phyloP scores from a whole-genome alignment of 2,888 invertebrate genomes.

The Pyrochroa serraticornis region DNA sequence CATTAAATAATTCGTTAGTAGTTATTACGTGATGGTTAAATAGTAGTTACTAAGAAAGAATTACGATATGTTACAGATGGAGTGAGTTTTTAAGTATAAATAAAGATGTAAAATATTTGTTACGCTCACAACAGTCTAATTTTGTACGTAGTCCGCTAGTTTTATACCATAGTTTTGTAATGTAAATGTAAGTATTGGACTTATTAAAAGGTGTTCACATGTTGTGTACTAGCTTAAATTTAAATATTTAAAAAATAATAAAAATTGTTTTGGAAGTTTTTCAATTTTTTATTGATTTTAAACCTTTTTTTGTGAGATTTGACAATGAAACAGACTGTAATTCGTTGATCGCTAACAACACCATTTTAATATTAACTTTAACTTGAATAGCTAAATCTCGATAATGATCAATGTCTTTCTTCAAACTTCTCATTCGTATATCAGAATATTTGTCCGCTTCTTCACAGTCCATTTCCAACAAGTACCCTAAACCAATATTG shows the following conservation, averaged over 20 bases:
- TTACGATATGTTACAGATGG: conserved; percentile 42
- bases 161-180: conserved; percentile 66
- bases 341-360: conserved; percentile 54
- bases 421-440: conserved; percentile 49
- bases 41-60: conserved; percentile 33
- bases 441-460: conserved; percentile 55
- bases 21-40: conserved; percentile 25
- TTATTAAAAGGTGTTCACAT: conserved; percentile 50
- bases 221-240: conserved; percentile 52
- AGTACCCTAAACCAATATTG: conserved; percentile 51
- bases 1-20: conserved; percentile 25
- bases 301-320: too few species aligned
- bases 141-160: conserved; percentile 65
- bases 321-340: conserved; percentile 34
- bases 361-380: conserved; percentile 56
- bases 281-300: conserved; percentile 5
- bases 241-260: conserved; percentile 50
- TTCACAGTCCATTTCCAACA: conserved; percentile 53
- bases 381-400: conserved; percentile 53
- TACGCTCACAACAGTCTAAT: conserved; percentile 57
- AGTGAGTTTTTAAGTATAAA: conserved; percentile 43
- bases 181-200: conserved; percentile 50
- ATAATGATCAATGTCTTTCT: conserved; percentile 53
- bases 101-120: conserved; percentile 49
- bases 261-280: conserved; percentile 44